Conservation (phyloP, 2,797 vertebrate species). For the Acropternis orthonyx region DNA sequence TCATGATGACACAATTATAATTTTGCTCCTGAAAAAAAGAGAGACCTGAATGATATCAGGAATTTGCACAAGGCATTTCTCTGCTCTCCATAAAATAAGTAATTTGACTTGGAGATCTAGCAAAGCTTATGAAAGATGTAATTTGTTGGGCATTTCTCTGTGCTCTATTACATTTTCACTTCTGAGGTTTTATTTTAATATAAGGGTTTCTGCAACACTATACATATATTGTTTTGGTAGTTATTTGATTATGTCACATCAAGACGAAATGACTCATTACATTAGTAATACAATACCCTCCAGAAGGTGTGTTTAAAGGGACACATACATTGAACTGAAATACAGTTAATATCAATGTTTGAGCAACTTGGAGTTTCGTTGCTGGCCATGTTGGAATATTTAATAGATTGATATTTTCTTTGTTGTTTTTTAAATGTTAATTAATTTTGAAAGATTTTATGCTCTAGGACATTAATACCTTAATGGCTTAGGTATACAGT, state of each 20-base stretch:
- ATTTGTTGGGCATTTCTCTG: background rate
- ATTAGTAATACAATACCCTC: background rate
- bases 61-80: background rate
- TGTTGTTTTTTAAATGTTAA: background rate
- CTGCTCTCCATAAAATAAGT: background rate
- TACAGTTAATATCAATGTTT: background rate
- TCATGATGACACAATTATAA: background rate
- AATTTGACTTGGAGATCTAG: background rate
- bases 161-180: background rate
- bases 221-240: background rate
- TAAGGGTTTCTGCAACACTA: background rate
- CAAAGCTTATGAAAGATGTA: background rate
- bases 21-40: background rate
- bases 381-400: background rate
- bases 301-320: background rate
- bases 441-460: background rate
- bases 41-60: background rate
- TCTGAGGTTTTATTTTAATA: background rate
- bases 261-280: background rate
- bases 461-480: background rate
- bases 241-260: background rate
- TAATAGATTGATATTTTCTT: background rate
- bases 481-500: background rate
- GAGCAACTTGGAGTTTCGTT: background rate
- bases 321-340: background rate